phyloP scores from a whole-genome alignment of 2,113 vertebrate species.

The Chrysemys picta region DNA sequence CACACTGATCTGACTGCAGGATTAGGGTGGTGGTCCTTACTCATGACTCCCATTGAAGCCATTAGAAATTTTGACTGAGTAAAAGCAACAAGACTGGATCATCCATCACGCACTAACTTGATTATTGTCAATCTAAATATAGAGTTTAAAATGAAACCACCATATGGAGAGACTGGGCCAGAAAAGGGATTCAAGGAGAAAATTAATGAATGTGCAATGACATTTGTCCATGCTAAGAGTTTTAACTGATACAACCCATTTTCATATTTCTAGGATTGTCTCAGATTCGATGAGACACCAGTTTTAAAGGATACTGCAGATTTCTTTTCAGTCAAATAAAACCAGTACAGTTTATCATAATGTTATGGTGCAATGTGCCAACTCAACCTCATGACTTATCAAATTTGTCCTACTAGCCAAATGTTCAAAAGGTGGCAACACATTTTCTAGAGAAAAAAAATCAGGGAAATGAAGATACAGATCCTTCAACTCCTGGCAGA shows the following conservation, averaged over 20 bases:
- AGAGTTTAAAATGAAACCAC: no score
- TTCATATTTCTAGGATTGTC: not conserved
- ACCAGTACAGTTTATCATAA: not conserved
- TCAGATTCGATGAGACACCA: not conserved
- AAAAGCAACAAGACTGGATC: no score
- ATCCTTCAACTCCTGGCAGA: not conserved
- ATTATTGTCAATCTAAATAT: no score
- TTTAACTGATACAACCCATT: not conserved
- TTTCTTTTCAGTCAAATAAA: not conserved
- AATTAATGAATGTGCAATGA: not conserved
- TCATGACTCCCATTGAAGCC: no score
- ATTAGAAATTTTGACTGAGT: no score
- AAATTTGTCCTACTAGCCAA: not conserved
- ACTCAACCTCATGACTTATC: not conserved
- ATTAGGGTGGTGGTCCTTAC: no score
- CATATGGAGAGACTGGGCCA: no score
- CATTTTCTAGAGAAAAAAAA: not conserved
- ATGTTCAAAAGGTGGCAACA: not conserved
- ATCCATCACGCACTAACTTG: no score
- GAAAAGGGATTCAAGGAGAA: no score
- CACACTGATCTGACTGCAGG: no score
- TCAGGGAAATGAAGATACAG: not conserved
- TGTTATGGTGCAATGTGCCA: accelerated
- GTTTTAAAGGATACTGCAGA: not conserved
- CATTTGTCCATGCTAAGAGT: not conserved